Conservation (phyloP, 2,113 vertebrate genomes). For the Patagioenas fasciata region DNA sequence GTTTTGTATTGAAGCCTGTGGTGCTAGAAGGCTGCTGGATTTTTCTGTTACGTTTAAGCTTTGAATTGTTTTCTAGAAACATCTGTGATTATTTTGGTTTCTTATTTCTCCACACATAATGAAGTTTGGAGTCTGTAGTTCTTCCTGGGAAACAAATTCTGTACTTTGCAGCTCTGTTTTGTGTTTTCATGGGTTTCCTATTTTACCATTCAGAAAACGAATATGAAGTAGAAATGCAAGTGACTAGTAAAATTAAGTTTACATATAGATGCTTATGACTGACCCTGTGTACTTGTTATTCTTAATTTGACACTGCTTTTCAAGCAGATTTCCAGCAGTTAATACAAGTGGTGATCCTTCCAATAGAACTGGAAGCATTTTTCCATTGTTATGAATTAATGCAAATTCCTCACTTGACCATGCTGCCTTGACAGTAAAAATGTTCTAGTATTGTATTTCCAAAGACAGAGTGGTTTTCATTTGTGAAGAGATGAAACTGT, state of each 20-base stretch:
- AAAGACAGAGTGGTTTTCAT: background rate
- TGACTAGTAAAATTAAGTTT: background rate
- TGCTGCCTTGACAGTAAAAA: background rate
- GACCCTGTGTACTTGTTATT: background rate
- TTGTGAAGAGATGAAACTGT: background rate
- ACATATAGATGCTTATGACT: background rate
- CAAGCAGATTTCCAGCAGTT: background rate
- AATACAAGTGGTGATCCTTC: background rate
- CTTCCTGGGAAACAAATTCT: background rate
- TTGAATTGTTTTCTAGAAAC: background rate
- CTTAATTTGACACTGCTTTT: background rate
- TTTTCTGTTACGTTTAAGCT: background rate
- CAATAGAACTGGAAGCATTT: background rate
- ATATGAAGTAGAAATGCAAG: background rate
- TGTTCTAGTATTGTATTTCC: background rate
- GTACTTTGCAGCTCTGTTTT: background rate
- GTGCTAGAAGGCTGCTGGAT: background rate
- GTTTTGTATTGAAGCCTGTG: background rate
- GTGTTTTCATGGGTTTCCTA: background rate
- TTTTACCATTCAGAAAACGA: background rate
- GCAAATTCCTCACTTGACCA: background rate
- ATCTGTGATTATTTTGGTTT: background rate
- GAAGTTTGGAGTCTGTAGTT: background rate
- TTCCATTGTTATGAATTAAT: background rate
- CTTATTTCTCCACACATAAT: background rate